Evolutionary conservation across 2,888 invertebrate genomes (phyloP).

Genomic region (Drosophila atripex): DNA sequence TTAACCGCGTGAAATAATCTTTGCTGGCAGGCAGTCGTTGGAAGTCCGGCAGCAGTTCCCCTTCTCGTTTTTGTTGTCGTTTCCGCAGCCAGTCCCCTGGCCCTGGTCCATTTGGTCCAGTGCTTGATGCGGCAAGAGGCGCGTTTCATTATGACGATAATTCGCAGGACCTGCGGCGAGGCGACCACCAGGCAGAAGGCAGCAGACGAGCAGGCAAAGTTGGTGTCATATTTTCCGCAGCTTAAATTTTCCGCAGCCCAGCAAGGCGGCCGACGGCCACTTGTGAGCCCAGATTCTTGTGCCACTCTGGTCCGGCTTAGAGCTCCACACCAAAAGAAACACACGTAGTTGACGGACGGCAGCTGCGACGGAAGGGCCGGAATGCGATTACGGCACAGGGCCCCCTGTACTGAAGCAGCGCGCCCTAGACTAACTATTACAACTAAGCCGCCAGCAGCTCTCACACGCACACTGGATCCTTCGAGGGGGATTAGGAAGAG

Average conservation of each 20-base stretch:
- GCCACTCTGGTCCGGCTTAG: conserved; percentile 21
- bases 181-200: conserved; percentile 30
- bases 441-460: conserved; percentile 32
- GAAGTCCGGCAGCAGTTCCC: conserved; percentile 16
- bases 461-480: conserved; percentile 23
- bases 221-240: conserved; percentile 81
- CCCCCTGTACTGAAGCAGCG: conserved; percentile 6
- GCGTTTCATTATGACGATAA: conserved; percentile 74
- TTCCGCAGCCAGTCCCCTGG: conserved; percentile 7
- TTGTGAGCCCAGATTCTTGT: conserved; percentile 33
- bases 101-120: background rate
- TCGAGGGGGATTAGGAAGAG: conserved; percentile 13
- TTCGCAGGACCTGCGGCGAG: conserved; percentile 70
- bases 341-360: conserved; percentile 6
- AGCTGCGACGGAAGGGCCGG: conserved; percentile 52
- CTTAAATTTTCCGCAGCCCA: conserved; percentile 71
- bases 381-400: conserved; percentile 59
- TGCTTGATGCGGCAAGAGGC: conserved; percentile 32
- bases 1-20: conserved; percentile 81
- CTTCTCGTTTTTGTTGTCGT: conserved; percentile 32
- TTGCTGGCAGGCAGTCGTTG: conserved; percentile 63
- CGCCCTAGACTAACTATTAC: conserved; percentile 21
- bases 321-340: background rate
- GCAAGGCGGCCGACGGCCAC: conserved; percentile 32
- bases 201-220: conserved; percentile 43